phyloP scores from a whole-genome alignment of 2,113 vertebrate genomes.

The Prunella himalayana region DNA sequence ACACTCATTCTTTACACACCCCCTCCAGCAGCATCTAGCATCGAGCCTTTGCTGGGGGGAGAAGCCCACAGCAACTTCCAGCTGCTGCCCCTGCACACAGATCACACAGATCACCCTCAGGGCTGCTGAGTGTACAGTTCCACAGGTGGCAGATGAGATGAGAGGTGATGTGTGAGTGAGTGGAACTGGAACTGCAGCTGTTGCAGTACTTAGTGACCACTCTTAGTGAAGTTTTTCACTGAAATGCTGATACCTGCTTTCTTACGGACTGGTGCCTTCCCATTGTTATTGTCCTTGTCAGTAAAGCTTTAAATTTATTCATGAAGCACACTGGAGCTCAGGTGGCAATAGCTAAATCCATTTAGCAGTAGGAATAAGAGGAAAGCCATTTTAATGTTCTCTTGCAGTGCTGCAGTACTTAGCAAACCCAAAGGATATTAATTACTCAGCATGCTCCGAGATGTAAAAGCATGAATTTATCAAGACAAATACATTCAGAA shows the following conservation, averaged over 20 bases:
- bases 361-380: constrained; percentile 69
- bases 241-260: constrained; percentile 3
- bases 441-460: constrained; percentile 67
- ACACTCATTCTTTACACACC: neutral
- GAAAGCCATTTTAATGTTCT: constrained; percentile 66
- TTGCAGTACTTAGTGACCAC: neutral
- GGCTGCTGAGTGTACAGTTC: neutral
- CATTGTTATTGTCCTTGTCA: constrained; percentile 44
- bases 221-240: neutral
- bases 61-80: neutral
- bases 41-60: neutral
- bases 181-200: neutral
- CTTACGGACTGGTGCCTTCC: constrained; percentile 18
- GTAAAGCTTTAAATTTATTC: constrained; percentile 70
- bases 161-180: neutral
- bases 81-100: neutral
- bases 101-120: neutral
- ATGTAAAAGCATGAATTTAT: constrained; percentile 66
- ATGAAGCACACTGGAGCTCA: constrained; percentile 68
- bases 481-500: constrained; percentile 50
- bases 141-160: neutral
- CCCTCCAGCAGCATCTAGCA: neutral
- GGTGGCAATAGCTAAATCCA: constrained; percentile 67
- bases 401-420: constrained; percentile 47
- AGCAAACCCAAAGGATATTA: constrained; percentile 70